Percentiles rank a stretch among this genome's conserved stretches.
Evolutionary conservation across 1,140 invertebrate species (phyloP).

Genomic region (Manduca sexta): DNA sequence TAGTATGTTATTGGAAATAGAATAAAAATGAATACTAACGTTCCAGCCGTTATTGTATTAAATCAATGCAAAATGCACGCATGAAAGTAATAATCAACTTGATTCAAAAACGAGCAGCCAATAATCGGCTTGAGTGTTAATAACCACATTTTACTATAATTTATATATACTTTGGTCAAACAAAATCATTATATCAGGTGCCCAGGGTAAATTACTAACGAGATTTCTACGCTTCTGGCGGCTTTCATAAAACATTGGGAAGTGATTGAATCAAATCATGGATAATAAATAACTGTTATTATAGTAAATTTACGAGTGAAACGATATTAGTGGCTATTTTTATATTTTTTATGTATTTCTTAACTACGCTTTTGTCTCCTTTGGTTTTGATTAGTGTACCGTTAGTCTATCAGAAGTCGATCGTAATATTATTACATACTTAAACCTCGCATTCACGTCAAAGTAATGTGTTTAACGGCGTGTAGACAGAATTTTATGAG

Average conservation of each 20-base stretch:
- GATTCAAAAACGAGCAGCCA: too few species aligned
- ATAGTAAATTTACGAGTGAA: slow-evolving; percentile 1
- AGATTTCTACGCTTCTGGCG: not conserved
- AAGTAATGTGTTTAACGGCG: not conserved
- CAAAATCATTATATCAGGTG: too few species aligned
- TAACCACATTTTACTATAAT: too few species aligned
- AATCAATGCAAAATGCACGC: too few species aligned
- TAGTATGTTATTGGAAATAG: too few species aligned
- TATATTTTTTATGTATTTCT: not conserved
- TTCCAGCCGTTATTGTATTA: too few species aligned
- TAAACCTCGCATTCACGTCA: not conserved
- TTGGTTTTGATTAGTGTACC: not conserved
- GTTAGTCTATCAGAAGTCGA: not conserved
- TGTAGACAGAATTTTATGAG: not conserved
- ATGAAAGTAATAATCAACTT: too few species aligned
- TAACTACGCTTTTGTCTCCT: not conserved
- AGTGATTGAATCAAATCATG: not conserved
- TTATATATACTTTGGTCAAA: too few species aligned
- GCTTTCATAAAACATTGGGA: not conserved
- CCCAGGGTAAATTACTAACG: not conserved
- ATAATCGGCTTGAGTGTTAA: too few species aligned
- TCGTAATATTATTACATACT: not conserved
- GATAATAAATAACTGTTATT: not conserved
- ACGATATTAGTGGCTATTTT: not conserved
- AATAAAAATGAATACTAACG: too few species aligned